Conservation (phyloP, 2,113 vertebrate species). For the Epinephelus moara region DNA sequence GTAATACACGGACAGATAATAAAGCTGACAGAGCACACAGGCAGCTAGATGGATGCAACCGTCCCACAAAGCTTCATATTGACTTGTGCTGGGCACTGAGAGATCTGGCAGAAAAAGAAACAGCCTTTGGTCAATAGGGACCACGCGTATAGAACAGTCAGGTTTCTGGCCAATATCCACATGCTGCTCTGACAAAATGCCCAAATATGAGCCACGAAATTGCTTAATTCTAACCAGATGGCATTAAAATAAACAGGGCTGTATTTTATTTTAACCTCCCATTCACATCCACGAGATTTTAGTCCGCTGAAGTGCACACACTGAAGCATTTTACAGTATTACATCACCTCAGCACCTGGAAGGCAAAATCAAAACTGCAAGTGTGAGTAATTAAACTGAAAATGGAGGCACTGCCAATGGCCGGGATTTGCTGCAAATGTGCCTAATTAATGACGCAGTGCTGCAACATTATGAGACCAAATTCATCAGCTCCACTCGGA, state of each 20-base stretch:
- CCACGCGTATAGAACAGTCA: conserved; percentile 22
- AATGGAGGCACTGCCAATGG: conserved; percentile 22
- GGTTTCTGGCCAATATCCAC: conserved; percentile 29
- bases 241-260: conserved; percentile 16
- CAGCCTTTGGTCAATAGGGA: conserved; percentile 36
- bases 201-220: conserved; percentile 17
- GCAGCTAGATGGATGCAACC: conserved; percentile 46
- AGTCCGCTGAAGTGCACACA: conserved; percentile 25
- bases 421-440: conserved; percentile 38
- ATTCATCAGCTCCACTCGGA: conserved; percentile 28
- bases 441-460: conserved; percentile 44
- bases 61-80: conserved; percentile 40
- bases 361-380: conserved; percentile 52
- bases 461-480: conserved; percentile 18
- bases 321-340: conserved; percentile 43
- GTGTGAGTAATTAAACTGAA: conserved; percentile 59
- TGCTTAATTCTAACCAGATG: conserved; percentile 29
- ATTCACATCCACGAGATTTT: conserved; percentile 7
- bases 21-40: conserved; percentile 27
- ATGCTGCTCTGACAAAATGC: conserved; percentile 33
- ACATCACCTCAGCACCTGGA: conserved; percentile 45
- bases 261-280: conserved; percentile 14
- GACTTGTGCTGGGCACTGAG: conserved; percentile 36
- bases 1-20: neutral
- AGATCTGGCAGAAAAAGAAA: conserved; percentile 34